Conservation (phyloP, 2,888 invertebrate species). For the Phragmatobia fuliginosa region DNA sequence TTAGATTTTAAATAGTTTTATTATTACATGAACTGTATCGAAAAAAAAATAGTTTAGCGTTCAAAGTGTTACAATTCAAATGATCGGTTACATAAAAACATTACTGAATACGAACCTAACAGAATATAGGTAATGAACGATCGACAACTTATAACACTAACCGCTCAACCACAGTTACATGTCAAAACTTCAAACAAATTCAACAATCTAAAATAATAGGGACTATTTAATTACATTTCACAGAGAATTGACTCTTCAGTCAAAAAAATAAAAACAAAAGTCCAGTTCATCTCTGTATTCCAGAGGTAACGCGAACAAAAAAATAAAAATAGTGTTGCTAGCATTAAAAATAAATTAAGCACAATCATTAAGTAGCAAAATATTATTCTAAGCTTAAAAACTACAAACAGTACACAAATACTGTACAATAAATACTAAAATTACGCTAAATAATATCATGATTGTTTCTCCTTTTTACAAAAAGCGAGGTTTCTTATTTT, state of each 20-base stretch:
- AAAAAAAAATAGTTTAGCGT: background rate
- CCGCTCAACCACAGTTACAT: background rate
- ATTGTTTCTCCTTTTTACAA: slow-evolving; percentile 27
- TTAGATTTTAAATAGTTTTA: too few relatives aligned
- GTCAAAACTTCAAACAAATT: background rate
- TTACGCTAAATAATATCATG: slow-evolving; percentile 59
- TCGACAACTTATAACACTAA: background rate
- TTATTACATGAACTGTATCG: too few relatives aligned
- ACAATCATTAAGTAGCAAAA: slow-evolving; percentile 46
- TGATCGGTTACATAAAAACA: slow-evolving; percentile 23
- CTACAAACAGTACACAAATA: slow-evolving; percentile 59
- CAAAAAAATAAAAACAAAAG: slow-evolving; percentile 1
- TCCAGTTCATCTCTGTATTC: slow-evolving; percentile 5
- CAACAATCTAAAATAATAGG: background rate
- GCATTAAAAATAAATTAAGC: slow-evolving; percentile 42
- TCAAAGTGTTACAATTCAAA: slow-evolving; percentile 7
- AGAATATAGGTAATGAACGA: background rate
- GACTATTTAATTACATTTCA: background rate
- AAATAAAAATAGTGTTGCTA: slow-evolving; percentile 21
- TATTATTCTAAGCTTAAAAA: slow-evolving; percentile 38
- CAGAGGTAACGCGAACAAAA: slow-evolving; percentile 1
- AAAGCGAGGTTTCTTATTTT: slow-evolving; percentile 41
- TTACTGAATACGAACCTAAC: slow-evolving; percentile 29
- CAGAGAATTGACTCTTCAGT: background rate
- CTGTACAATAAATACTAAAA: slow-evolving; percentile 63